Conservation (phyloP, 2,888 invertebrate species). For the Parnassius orleans region DNA sequence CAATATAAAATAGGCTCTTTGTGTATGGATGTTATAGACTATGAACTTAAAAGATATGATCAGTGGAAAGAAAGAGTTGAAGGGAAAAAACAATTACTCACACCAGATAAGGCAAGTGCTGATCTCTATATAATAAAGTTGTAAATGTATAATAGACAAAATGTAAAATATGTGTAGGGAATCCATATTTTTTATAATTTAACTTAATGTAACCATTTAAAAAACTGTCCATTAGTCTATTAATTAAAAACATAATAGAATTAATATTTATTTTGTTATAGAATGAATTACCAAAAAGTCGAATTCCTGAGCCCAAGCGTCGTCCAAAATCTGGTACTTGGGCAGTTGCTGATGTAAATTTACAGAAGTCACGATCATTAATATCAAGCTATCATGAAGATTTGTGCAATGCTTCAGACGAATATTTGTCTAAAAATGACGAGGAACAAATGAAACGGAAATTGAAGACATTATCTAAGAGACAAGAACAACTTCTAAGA, state of each 20-base stretch:
- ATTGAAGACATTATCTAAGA: slow-evolving; percentile 90
- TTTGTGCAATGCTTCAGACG: slow-evolving; percentile 76
- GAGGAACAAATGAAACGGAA: slow-evolving; percentile 89
- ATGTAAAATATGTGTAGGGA: no score
- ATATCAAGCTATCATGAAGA: slow-evolving; percentile 87
- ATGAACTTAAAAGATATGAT: slow-evolving; percentile 95
- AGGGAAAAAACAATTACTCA: slow-evolving; percentile 68
- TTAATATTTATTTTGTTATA: slow-evolving; percentile 42
- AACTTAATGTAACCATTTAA: no score
- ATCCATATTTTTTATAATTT: no score
- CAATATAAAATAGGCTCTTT: slow-evolving; percentile 98
- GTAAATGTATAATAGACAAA: neutral
- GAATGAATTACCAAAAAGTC: slow-evolving; percentile 84
- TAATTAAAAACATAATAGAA: neutral
- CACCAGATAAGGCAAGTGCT: slow-evolving; percentile 68
- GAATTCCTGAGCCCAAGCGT: slow-evolving; percentile 87
- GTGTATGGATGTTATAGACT: slow-evolving; percentile 97
- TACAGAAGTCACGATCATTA: slow-evolving; percentile 81
- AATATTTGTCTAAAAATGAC: slow-evolving; percentile 80
- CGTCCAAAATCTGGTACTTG: slow-evolving; percentile 90
- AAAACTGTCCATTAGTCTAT: no score
- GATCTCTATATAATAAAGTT: neutral
- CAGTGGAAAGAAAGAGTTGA: slow-evolving; percentile 89
- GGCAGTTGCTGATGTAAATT: slow-evolving; percentile 77
- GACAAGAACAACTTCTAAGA: slow-evolving; percentile 95